Base-by-base conservation (phyloP, 2,113 vertebrate genomes). In the Gulo gulo region DNA sequence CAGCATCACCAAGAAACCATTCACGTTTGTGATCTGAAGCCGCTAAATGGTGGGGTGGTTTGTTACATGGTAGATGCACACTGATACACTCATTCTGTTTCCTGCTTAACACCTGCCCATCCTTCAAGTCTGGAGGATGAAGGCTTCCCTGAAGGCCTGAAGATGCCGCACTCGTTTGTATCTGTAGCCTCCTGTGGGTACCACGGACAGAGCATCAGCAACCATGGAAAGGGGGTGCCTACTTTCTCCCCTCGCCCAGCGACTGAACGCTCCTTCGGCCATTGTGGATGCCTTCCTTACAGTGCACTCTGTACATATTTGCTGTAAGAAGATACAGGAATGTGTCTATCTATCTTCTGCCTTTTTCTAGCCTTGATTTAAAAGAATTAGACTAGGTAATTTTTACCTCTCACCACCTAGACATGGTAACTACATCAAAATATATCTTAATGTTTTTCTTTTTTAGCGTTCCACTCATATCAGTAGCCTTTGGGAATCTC, bases 401-500 rank as follows among this genome's bases (percentile, higher is more conserved):
- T 94, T 78, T 96, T 69, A 94, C 39, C 42, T 24, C 29, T 78
- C 67, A 55, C 67, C 10, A 50, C 45, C 39, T 85, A 88, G 36
- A 88, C 31, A 57, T 2, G 21, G 79, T 86, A 93, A 85, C 65
- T 67, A 76, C 7, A 69, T 93, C 55, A 84, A 95, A 91, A 81
- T 78, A 21, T 10, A 76, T 26, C 36, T 7, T 65, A 36, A 52
- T 42, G 36, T 24, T 84, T 91, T 78, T 76, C 11, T 39, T 61
- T 82, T 90, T 85, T 50, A 86, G 55, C 91, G 78, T 84, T 90
- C 26, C 21, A 92, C 71, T 97, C 69, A 87, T 91, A 94, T 29
- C 47, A 86, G 29, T 31, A 94, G 78, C 73, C 52, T 63, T 73
- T 89, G 85, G 97, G 97, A 96, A 94, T 97, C 86, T 93, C 97